Evolutionary conservation across 2,113 vertebrate genomes (phyloP).

Genomic region (Pogona vitticeps): DNA sequence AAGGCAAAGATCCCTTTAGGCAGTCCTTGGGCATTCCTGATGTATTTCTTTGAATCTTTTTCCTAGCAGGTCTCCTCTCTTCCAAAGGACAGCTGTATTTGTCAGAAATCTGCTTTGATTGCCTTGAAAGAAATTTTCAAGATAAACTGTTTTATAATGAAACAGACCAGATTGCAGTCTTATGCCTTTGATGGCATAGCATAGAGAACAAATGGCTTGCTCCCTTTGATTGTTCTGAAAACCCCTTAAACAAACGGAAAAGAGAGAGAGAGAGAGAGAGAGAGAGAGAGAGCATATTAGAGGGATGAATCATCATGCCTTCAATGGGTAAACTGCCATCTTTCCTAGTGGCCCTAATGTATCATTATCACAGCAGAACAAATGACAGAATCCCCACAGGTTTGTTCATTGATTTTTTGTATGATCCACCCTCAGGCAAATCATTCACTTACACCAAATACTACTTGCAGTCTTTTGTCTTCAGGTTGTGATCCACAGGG

Average conservation of each 20-base stretch:
- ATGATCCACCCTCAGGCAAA: background rate
- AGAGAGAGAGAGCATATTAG: slow-evolving; percentile 24
- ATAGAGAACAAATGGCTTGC: slow-evolving; percentile 25
- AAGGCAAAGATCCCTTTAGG: background rate
- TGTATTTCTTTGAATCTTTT: background rate
- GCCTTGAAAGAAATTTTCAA: slow-evolving; percentile 42
- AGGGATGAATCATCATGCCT: slow-evolving; percentile 41
- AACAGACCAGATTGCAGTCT: slow-evolving; percentile 15
- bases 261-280: slow-evolving; percentile 38
- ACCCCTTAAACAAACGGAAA: slow-evolving; percentile 2
- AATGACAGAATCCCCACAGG: slow-evolving; percentile 37
- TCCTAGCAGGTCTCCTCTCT: background rate
- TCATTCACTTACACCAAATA: slow-evolving; percentile 35
- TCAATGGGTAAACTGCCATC: slow-evolving; percentile 29
- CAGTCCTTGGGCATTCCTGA: background rate
- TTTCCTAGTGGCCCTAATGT: background rate
- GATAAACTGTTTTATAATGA: slow-evolving; percentile 60
- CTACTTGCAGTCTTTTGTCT: background rate
- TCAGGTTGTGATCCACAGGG: background rate
- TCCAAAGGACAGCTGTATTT: slow-evolving; percentile 42
- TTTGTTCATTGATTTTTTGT: background rate
- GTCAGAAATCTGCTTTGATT: slow-evolving; percentile 30
- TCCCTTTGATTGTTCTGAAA: background rate
- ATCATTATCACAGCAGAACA: slow-evolving; percentile 21
- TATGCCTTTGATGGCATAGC: slow-evolving; percentile 10